Evolutionary conservation across 2,888 invertebrate species (phyloP).

Genomic region (Pseudococcus viburni): DNA sequence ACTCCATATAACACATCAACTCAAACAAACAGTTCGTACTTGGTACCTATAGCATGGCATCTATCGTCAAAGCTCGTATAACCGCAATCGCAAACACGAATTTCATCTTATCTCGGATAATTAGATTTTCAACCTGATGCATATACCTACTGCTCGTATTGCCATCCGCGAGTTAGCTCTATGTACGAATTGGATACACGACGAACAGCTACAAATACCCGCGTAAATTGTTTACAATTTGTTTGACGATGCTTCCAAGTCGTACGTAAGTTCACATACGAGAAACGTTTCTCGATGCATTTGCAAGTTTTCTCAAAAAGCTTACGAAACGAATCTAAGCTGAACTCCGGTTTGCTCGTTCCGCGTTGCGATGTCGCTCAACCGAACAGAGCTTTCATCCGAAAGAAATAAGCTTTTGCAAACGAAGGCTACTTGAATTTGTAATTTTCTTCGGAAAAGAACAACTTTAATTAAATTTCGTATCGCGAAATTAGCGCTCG

Average conservation of each 20-base stretch:
- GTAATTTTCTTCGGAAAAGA: slow-evolving; percentile 43
- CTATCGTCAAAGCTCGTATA: slow-evolving; percentile 14
- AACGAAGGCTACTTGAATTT: slow-evolving; percentile 54
- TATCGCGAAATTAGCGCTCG: slow-evolving; percentile 52
- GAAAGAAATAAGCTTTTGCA: slow-evolving; percentile 41
- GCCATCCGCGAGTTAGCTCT: not conserved
- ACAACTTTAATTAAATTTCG: slow-evolving; percentile 56
- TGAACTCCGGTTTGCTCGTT: not conserved
- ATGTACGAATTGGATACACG: not conserved
- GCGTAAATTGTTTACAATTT: slow-evolving; percentile 19
- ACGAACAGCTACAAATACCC: not conserved
- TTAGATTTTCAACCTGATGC: slow-evolving; percentile 37
- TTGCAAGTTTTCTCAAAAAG: not conserved
- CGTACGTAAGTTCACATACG: not conserved
- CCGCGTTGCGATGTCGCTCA: slow-evolving; percentile 2
- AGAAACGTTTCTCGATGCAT: not conserved
- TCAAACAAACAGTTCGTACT: slow-evolving; percentile 25
- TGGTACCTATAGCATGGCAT: not conserved
- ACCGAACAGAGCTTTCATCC: not conserved
- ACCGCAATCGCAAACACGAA: slow-evolving; percentile 36
- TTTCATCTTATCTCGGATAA: slow-evolving; percentile 33
- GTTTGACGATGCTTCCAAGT: not conserved
- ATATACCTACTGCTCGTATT: not conserved
- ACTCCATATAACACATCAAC: slow-evolving; percentile 44
- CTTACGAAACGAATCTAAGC: too few relatives aligned